Conservation (phyloP, 2,797 vertebrate species). For the Cyprinodon diabolis region DNA sequence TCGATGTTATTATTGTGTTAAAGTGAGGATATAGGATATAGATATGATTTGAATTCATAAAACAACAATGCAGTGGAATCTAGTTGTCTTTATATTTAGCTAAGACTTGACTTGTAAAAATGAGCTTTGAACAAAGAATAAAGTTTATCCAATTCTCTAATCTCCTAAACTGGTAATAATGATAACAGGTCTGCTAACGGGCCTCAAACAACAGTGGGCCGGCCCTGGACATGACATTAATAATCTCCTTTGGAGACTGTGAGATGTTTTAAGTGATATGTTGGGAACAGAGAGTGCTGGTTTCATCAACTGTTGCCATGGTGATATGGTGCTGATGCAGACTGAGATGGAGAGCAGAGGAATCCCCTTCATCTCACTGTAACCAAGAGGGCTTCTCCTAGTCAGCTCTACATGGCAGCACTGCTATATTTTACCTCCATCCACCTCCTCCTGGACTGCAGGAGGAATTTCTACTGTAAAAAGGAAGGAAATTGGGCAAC, state of each 20-base stretch:
- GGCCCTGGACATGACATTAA: slow-evolving; percentile 27
- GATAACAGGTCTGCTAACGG: not conserved
- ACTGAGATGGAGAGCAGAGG: slow-evolving; percentile 49
- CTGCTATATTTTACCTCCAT: not conserved
- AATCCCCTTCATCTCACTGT: slow-evolving; percentile 60
- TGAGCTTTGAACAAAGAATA: not conserved
- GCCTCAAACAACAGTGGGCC: not conserved
- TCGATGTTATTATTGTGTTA: not conserved
- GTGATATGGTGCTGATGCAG: slow-evolving; percentile 49
- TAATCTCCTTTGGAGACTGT: slow-evolving; percentile 16
- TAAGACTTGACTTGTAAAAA: not conserved
- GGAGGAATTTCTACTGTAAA: not conserved
- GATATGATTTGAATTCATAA: not conserved
- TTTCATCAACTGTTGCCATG: slow-evolving; percentile 68
- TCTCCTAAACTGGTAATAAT: not conserved
- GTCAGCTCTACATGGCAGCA: slow-evolving; percentile 7
- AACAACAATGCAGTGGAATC: not conserved
- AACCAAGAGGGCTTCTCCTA: slow-evolving; percentile 31
- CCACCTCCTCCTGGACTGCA: not conserved
- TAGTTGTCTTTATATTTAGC: not conserved
- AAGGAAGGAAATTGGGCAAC: not conserved
- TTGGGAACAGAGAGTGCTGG: slow-evolving; percentile 29
- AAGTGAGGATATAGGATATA: not conserved
- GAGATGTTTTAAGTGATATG: slow-evolving; percentile 23
- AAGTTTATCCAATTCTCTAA: not conserved